These are phyloP conservation scores for Aradophagus sp. DNA, from an alignment of 1,140 invertebrate genomes.

Conservation along the genomic window DNA sequence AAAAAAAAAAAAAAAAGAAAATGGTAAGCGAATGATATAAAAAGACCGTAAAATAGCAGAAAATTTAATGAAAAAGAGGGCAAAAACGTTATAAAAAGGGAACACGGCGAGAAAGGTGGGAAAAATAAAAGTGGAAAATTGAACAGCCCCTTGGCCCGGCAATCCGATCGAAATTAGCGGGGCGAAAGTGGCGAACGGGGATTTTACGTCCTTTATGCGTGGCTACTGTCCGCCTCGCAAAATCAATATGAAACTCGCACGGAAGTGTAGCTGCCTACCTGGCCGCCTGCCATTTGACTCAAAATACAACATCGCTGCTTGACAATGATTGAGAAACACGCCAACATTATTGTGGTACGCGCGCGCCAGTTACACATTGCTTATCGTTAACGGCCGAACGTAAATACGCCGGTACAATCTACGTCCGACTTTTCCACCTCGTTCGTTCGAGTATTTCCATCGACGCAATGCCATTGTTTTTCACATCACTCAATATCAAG, in stretches of 20 bases:
- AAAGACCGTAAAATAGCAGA: too few species aligned
- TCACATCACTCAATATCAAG: constrained; percentile 29
- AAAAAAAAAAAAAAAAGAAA: too few species aligned
- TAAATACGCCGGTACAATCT: constrained; percentile 47
- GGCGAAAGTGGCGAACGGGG: constrained; percentile 23
- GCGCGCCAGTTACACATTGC: constrained; percentile 51
- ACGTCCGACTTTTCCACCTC: constrained; percentile 42
- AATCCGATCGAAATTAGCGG: constrained; percentile 37
- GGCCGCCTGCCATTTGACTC: constrained; percentile 36
- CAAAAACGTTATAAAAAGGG: too few species aligned
- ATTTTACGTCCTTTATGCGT: constrained; percentile 46
- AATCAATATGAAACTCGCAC: constrained; percentile 52
- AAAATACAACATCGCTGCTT: constrained; percentile 51
- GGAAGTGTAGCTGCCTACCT: constrained; percentile 42
- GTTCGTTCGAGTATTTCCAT: constrained; percentile 28
- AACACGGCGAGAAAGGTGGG: too few species aligned
- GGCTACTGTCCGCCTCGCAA: constrained; percentile 45
- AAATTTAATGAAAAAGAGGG: too few species aligned
- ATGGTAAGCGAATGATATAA: too few species aligned
- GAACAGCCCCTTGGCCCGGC: too few species aligned
- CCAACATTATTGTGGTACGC: constrained; percentile 52
- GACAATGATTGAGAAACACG: constrained; percentile 58
- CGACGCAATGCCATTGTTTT: constrained; percentile 28
- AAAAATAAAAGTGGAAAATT: too few species aligned
- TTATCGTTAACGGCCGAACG: constrained; percentile 51